Conservation (phyloP, 2,113 vertebrate species). For the Mixornis gularis region DNA sequence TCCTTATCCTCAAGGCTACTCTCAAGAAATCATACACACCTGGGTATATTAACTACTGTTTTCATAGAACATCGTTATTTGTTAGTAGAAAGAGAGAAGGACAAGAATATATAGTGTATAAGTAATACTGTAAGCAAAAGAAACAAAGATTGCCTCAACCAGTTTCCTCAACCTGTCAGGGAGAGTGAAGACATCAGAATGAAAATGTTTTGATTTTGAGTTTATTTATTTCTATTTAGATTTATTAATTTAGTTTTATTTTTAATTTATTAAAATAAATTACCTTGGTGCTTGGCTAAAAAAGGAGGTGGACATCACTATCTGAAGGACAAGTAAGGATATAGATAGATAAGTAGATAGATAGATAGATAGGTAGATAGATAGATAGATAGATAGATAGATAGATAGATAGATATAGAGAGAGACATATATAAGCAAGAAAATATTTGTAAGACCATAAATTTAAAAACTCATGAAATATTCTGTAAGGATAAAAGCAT, state of each 20-base stretch:
- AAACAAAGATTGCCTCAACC: not conserved
- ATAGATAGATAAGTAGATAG: too few relatives aligned
- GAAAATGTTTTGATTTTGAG: not conserved
- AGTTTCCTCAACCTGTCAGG: not conserved
- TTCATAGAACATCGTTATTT: not conserved
- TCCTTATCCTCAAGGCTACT: not conserved
- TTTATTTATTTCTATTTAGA: not conserved
- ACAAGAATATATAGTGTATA: not conserved
- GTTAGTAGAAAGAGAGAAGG: not conserved
- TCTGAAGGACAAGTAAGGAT: not conserved
- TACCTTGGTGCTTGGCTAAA: not conserved
- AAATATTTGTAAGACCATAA: not conserved
- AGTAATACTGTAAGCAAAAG: not conserved
- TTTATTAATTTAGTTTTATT: too few relatives aligned
- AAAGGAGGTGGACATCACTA: not conserved
- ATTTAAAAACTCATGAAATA: not conserved
- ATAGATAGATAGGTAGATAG: too few relatives aligned
- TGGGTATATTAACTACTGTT: not conserved
- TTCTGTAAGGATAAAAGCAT: not conserved
- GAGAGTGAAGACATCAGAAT: not conserved
- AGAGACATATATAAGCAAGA: not conserved
- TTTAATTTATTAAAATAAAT: not conserved
- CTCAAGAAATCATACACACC: not conserved
- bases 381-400: too few relatives aligned
- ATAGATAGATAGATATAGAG: fast-evolving